Base-by-base conservation (phyloP, 2,113 vertebrate genomes). In the Platichthys flesus region DNA sequence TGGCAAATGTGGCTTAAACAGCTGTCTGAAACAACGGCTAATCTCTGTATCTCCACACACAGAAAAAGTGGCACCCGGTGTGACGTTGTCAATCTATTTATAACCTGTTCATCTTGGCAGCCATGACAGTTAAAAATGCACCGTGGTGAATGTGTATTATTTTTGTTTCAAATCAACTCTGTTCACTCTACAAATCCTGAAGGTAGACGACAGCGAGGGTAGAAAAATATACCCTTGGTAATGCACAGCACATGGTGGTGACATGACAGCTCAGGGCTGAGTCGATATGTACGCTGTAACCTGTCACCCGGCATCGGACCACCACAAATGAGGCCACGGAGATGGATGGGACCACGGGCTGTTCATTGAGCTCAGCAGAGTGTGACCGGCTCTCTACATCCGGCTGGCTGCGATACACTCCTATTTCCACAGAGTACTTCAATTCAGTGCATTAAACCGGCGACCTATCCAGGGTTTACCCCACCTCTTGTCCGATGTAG, bases 311-410 rank as follows among this genome's bases (percentile, higher is more conserved):
- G 76, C 71, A 68, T 52, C 60, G 76, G 85, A 79, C 69, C 65
- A 40, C 85, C 71, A 68, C 73, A 77, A 88, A 90, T 77, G 84
- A 90, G 84, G 71, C 78, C 80, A 85, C 28, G 58, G 82, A 54
- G 57, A 83, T 73, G 56, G 78, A 87, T 55, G 37, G 72, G 61
- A 81, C 77, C 74, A 55, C 18, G 37, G 71, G 64, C 61, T 67
- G 78, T 71, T 88, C 83, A 83, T 56, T 84, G 76, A 70, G 86
- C 59, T 88, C 81, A 76, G 71, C 68, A 76, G 55, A 83, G 73
- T 91, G 85, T 80, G 80, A 85, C 84, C 82, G 62, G 78, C 72
- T 10, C 76, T 74, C 81, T 28, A 37, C 63, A 67, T 82, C 75
- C 78, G 70, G 58, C 81, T 67, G 77, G 73, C 68, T 76, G 68